A percentile compares a stretch with the other conserved stretches of the same genome.
phyloP scores from a whole-genome alignment of 2,797 vertebrate species.

The Clarias laeviceps region DNA sequence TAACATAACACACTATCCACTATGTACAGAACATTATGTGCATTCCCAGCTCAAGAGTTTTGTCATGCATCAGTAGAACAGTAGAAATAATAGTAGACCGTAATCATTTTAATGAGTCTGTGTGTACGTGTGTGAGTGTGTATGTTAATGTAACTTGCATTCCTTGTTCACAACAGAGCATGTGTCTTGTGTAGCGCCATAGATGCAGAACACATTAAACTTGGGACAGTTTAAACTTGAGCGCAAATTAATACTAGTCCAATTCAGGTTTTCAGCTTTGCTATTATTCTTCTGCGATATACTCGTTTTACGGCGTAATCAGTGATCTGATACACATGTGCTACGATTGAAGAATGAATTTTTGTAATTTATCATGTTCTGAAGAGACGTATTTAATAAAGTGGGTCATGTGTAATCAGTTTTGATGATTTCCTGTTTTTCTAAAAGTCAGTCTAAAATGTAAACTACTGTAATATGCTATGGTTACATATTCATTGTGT shows the following conservation, averaged over 20 bases:
- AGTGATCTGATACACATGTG: background rate
- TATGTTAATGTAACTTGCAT: slow-evolving; percentile 14
- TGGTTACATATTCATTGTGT: background rate
- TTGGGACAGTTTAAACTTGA: background rate
- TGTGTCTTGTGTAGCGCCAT: background rate
- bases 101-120: slow-evolving; percentile 13
- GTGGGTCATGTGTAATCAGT: slow-evolving; percentile 59
- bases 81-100: background rate
- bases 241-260: background rate
- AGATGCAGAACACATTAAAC: background rate
- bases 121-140: slow-evolving; percentile 1
- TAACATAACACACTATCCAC: background rate
- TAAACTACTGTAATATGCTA: background rate
- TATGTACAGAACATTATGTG: slow-evolving; percentile 22
- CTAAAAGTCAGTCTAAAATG: background rate
- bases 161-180: background rate
- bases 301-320: background rate
- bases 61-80: background rate
- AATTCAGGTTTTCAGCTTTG: background rate
- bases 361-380: slow-evolving; percentile 47
- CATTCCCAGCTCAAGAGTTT: background rate
- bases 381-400: slow-evolving; percentile 71
- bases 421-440: background rate
- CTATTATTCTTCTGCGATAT: background rate
- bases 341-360: slow-evolving; percentile 27